Percentiles rank a stretch among this genome's conserved stretches.
Conservation (phyloP, 2,888 invertebrate genomes). For the Uropetala carovei region DNA sequence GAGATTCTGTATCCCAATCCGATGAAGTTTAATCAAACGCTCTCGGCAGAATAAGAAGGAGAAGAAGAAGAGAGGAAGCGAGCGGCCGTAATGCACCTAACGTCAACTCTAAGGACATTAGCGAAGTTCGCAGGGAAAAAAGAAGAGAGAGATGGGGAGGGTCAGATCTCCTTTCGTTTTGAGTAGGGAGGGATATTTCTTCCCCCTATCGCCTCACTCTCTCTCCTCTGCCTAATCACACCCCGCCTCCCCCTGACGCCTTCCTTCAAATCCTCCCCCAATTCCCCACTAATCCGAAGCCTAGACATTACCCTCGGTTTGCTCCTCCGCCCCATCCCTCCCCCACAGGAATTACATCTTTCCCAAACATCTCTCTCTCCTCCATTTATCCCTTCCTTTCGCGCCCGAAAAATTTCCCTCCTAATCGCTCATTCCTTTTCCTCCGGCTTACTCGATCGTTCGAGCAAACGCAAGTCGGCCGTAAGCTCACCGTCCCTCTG, state of each 20-base stretch:
- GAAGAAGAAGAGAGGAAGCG: not conserved
- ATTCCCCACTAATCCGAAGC: not conserved
- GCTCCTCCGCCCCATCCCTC: not conserved
- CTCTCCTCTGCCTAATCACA: not conserved
- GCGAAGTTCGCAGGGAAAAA: not conserved
- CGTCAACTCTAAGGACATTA: not conserved
- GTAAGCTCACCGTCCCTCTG: not conserved
- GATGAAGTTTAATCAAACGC: constrained; percentile 11
- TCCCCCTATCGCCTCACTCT: not conserved
- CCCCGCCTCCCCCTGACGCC: not conserved
- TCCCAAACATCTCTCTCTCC: not conserved
- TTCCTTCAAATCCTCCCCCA: not conserved
- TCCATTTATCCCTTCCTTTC: not conserved
- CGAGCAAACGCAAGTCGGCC: constrained; percentile 22
- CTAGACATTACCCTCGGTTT: not conserved
- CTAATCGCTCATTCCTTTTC: not conserved
- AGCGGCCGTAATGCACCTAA: not conserved
- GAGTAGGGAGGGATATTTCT: not conserved
- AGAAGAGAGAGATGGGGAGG: not conserved
- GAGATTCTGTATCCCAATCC: not conserved
- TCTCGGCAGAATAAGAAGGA: not conserved
- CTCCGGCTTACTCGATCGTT: not conserved
- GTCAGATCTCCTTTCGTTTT: not conserved
- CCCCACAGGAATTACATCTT: not conserved
- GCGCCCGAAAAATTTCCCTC: not conserved